A percentile compares a stretch with the other conserved stretches of the same genome.
These are phyloP conservation scores for Amyelois transitella DNA, from an alignment of 1,140 invertebrate genomes.

Conservation along the genomic window DNA sequence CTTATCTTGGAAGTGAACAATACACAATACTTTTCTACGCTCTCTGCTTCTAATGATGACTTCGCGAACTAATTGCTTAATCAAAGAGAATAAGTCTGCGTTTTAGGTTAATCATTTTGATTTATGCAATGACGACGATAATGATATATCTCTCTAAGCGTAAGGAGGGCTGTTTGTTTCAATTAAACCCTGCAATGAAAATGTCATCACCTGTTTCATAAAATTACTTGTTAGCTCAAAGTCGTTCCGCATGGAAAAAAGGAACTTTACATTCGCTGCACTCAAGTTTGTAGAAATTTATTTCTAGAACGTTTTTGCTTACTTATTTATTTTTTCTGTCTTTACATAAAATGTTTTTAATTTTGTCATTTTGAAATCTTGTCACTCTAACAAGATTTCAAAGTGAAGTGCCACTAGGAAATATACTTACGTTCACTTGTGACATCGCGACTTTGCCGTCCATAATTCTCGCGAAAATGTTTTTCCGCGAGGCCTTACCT, in stretches of 20 bases:
- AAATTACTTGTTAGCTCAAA: background rate
- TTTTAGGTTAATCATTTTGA: background rate
- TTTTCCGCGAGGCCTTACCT: constrained; percentile 57
- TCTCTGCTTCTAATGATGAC: background rate
- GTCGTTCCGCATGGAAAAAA: background rate
- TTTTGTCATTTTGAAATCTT: background rate
- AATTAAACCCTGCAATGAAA: background rate
- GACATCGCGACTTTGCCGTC: constrained; percentile 28
- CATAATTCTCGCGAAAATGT: constrained; percentile 44
- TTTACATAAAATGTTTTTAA: background rate
- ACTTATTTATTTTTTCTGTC: background rate
- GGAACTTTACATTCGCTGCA: background rate
- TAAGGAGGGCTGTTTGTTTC: background rate
- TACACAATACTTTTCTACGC: background rate
- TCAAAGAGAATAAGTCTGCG: background rate
- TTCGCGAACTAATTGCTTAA: background rate
- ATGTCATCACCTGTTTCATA: background rate
- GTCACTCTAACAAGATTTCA: constrained; percentile 12
- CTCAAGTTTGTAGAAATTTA: background rate
- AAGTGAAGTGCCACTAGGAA: constrained; percentile 4
- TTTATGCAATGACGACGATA: background rate
- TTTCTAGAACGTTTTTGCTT: background rate
- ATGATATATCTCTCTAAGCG: background rate
- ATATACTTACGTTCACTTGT: constrained; percentile 18
- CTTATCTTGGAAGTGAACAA: background rate